phyloP scores from a whole-genome alignment of 1,140 invertebrate genomes.

The Gryllus bimaculatus region DNA sequence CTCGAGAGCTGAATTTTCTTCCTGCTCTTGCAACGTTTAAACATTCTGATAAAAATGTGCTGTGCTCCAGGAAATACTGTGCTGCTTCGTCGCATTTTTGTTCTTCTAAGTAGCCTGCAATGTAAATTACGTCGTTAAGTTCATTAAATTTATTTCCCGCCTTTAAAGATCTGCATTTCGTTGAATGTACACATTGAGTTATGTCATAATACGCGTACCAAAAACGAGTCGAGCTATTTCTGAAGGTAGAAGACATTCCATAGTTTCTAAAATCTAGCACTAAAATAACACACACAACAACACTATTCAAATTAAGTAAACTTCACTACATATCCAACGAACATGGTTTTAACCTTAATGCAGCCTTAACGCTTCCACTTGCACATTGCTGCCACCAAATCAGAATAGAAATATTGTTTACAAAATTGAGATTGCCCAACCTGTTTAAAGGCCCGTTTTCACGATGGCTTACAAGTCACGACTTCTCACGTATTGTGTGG shows the following conservation, averaged over 20 bases:
- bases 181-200: constrained; percentile 12
- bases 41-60: constrained; percentile 37
- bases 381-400: not conserved
- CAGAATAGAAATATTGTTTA: not conserved
- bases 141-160: constrained; percentile 24
- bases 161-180: constrained; percentile 23
- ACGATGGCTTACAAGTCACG: too few species aligned
- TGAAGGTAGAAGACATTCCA: constrained; percentile 36
- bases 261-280: constrained; percentile 18
- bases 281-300: not conserved
- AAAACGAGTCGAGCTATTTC: constrained; percentile 38
- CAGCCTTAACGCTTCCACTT: not conserved
- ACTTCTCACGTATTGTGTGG: too few species aligned
- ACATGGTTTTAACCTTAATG: not conserved
- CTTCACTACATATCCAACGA: too few species aligned
- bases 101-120: constrained; percentile 37
- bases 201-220: constrained; percentile 30
- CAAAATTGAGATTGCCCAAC: not conserved
- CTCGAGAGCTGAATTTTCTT: constrained; percentile 34
- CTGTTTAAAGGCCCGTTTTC: not conserved
- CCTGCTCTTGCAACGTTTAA: constrained; percentile 31
- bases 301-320: too few species aligned
- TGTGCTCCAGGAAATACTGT: constrained; percentile 35
- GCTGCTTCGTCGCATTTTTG: constrained; percentile 37
- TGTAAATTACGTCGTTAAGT: constrained; percentile 8